Evolutionary conservation across 2,888 invertebrate species (phyloP), one percentile per base, ranked within the genome.

Genomic region (Acleris sparsana): DNA sequence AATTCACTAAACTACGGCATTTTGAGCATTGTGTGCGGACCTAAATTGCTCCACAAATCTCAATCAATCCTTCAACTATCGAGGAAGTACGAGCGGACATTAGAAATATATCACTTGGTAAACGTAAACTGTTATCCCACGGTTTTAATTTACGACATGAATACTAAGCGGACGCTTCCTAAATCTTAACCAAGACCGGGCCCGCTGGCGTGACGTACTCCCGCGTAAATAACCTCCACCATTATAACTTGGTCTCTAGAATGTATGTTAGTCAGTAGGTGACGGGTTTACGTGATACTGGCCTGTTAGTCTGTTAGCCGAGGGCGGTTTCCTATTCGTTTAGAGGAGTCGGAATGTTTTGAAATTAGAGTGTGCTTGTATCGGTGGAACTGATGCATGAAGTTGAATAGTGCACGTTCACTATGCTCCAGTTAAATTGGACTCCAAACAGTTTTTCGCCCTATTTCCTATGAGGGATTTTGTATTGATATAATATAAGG

Each of bases 61-160:
- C 55, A 51, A 48, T 49, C 60, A 18, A 48, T 18, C 53, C 29
- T 20, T 39, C 6, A 43, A 43, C 55, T 17, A 51, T 61, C 53
- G 51, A 61, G 55, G 29, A 56, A 56, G 17, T n/a, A 39, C 18
- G 29, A 61, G 49, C 56, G 52, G 61, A 61, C 57, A 53, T 66
- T 25, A 52, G 52, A 52, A 52, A 66, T 66, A 57, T 53, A 56
- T 61, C 65, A 66, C 18, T 46, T 51, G 53, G n/a, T 16, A 39
- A 49, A 46, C 59, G 53, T 61, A 65, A 55, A 61, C 56, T 59
- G 56, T 44, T 61, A 46, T 44, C 53, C 65, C 51, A 56, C 18
- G 43, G 61, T 66, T 66, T 66, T 61, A 66, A 66, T 66, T 61
- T 66, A 66, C 52, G 65, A 39, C 61, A 33, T 52, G 61, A 61